Conservation (phyloP, 2,888 invertebrate species). For the Eledona agricola region DNA sequence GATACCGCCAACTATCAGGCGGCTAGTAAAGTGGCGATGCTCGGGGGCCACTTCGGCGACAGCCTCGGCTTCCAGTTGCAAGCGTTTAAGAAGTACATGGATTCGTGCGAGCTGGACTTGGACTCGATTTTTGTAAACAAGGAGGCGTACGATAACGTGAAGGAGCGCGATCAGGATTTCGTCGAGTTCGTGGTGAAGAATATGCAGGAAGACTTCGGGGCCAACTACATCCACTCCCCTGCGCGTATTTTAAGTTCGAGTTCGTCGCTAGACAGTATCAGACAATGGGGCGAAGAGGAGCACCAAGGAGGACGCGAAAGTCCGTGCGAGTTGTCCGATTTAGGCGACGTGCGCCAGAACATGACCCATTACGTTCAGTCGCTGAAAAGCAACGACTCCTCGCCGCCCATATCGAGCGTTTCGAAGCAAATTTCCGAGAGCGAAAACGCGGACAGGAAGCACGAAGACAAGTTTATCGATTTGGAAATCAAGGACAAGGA, state of each 20-base stretch:
- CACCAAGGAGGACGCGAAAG: conserved; percentile 62
- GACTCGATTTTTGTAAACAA: conserved; percentile 49
- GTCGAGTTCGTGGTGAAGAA: conserved; percentile 50
- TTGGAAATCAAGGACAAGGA: conserved; percentile 54
- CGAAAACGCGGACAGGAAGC: conserved; percentile 10
- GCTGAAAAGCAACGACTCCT: conserved; percentile 51
- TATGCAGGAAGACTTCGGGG: conserved; percentile 47
- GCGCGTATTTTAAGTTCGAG: conserved; percentile 58
- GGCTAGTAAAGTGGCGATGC: conserved; percentile 59
- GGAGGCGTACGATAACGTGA: conserved; percentile 42
- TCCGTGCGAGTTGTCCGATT: conserved; percentile 56
- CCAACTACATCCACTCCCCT: conserved; percentile 48
- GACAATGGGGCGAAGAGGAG: conserved; percentile 61
- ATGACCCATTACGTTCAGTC: conserved; percentile 59
- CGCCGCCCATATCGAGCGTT: conserved; percentile 55
- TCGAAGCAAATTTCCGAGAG: conserved; percentile 39
- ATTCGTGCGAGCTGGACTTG: conserved; percentile 50
- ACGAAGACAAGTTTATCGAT: conserved; percentile 33
- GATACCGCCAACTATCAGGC: conserved; percentile 59
- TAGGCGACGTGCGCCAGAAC: conserved; percentile 57
- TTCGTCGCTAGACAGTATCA: conserved; percentile 61
- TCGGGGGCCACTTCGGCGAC: conserved; percentile 60
- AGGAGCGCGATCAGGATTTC: conserved; percentile 48
- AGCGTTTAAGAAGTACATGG: conserved; percentile 58
- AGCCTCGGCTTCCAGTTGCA: conserved; percentile 60